Base-by-base conservation (phyloP, 2,797 vertebrate species). In the Gouania willdenowi region DNA sequence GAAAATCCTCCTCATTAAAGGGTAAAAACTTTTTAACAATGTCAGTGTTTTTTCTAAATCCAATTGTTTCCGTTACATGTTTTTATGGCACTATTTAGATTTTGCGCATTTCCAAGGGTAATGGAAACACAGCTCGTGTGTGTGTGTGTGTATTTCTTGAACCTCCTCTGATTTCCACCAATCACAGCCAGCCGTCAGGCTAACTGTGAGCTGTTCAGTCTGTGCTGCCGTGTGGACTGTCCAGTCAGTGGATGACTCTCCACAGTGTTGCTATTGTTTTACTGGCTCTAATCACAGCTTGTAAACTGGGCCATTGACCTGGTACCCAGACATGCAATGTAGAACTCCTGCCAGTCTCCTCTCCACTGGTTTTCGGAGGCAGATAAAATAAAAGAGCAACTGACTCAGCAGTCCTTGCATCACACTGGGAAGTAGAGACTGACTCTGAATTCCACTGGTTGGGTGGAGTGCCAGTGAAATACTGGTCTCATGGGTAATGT, bases 361-460 rank as follows among this genome's bases (percentile, higher is more conserved):
- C 61, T 17, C 10, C 23, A 5, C 55, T 20, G 37, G 50, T 37
- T 60, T 58, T 45, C 31, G 8, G 32, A 51, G 43, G 31, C 48
- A 66, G 45, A 54, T 54, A 47, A 71, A 71, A 70, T 66, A 65
- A 60, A 42, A n/a, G 45, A 65, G 47, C 66, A 5, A 18, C 74
- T 63, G 60, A 57, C 49, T 41, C 38, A 27, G 38, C 53, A 42
- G 34, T 27, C 40, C 35, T 23, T 43, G 14, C 45, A 11, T 55
- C 56, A 52, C 52, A 47, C 9, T 27, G 63, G 18, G 12, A 49
- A 72, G 52, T 75, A 59, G 64, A 72, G 79, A 74, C 57, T 33
- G 32, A 53, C 45, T 83, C 38, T 63, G 74, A 59, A 84, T 72
- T 81, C 71, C 55, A 34, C 44, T 11, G 39, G 43, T 46, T 43